Evolutionary conservation across 1,140 invertebrate species (phyloP), one percentile per base, ranked within the genome.

Genomic region (Riptortus pedestris): DNA sequence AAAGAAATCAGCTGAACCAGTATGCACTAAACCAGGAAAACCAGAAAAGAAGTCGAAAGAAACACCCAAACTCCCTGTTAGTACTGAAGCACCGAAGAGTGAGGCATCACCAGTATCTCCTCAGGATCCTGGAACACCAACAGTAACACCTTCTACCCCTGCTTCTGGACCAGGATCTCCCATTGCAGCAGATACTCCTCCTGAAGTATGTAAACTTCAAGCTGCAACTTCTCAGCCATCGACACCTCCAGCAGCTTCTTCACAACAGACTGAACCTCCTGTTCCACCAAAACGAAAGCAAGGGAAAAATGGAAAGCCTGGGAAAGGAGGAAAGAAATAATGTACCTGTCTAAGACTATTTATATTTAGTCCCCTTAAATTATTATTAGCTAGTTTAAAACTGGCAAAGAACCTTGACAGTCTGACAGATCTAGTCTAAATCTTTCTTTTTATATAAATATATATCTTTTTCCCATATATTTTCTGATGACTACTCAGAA

Each of bases 201-300:
- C 52, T 24, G 28, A 55, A 60, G 29, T 43, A 20, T 45, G 63
- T 31, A 57, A 63, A 14, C 38, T 57, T 7, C 61, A 63, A 26
- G 60, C 62, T n/a, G 11, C 62, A 51, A 51, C 62, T 55, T 43
- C 59, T 7, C 59, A 55, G 26, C 65, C 29, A 51, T 31, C 29
- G 20, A 61, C 64, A 9, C 60, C 64, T 4, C 61, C 65, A n/a
- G 62, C 48, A 18, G 38, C 47, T n/a, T 27, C 27, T 11, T 20
- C 22, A 2, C 12, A 60, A 62, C 18, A 26, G 12, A n/a, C 52
- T 14, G 66, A 77, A 27, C 65, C 68, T 16, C 77, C 77, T 24
- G 69, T 77, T 55, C 76, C 78, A 4, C 75, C 77, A 0, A 78
- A 78, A 51, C 68, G 76, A 67, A 78, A 77, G 71, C 64, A 64